A percentile compares a stretch with the other conserved stretches of the same genome.
These are phyloP conservation scores for Phalacrocorax pelagicus DNA, from an alignment of 2,113 vertebrate species.

Conservation along the genomic window DNA sequence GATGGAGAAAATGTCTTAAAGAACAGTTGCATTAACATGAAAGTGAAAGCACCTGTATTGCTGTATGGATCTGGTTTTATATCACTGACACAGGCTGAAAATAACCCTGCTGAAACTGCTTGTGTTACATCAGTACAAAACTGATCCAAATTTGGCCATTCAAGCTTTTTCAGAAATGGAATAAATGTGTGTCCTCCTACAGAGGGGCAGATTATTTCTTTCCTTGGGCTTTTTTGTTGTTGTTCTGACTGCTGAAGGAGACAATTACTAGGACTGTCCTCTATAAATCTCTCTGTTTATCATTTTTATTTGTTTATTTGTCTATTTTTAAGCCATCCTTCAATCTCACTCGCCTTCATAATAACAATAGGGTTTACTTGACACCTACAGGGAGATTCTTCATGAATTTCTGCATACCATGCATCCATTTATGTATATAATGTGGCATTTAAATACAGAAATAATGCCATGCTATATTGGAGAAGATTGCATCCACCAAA, in stretches of 20 bases:
- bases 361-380: neutral
- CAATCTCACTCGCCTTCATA: neutral
- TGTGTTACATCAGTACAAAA: neutral
- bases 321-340: neutral
- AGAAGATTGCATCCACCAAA: neutral
- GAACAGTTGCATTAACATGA: neutral
- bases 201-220: neutral
- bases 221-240: neutral
- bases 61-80: neutral
- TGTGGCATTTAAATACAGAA: slow-evolving; percentile 2
- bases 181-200: neutral
- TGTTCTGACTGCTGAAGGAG: neutral
- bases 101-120: neutral
- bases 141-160: neutral
- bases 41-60: neutral
- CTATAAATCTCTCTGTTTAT: neutral
- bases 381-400: neutral
- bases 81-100: neutral
- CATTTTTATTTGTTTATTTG: neutral
- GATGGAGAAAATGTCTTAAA: neutral
- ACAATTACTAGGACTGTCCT: neutral
- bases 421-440: neutral
- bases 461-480: neutral
- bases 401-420: neutral
- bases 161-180: neutral